A percentile compares a stretch with the other conserved stretches of the same genome.
Evolutionary conservation across 2,797 vertebrate genomes (phyloP).

Genomic region (Dallia pectoralis): DNA sequence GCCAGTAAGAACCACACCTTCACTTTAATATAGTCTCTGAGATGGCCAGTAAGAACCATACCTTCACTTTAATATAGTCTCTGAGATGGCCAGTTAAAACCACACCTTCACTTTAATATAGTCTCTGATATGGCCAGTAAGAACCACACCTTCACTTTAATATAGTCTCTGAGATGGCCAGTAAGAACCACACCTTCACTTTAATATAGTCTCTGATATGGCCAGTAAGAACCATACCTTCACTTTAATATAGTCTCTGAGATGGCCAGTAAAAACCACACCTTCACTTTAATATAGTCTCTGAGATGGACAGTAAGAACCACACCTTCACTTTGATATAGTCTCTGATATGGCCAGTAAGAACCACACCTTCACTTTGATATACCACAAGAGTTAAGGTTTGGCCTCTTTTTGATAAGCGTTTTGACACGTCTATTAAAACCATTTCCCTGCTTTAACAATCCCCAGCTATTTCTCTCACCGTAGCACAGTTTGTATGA

Average conservation of each 20-base stretch:
- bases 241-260: slow-evolving; percentile 78
- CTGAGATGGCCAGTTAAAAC: slow-evolving; percentile 85
- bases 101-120: no score
- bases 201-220: slow-evolving; percentile 80
- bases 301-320: slow-evolving; percentile 85
- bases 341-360: not conserved
- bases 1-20: no score
- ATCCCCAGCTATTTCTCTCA: no score
- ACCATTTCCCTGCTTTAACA: not conserved
- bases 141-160: no score
- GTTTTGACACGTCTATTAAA: not conserved
- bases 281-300: slow-evolving; percentile 75
- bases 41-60: slow-evolving; percentile 86
- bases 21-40: no score
- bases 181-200: no score
- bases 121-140: slow-evolving; percentile 84
- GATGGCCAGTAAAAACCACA: slow-evolving; percentile 86
- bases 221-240: no score
- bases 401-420: not conserved
- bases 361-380: no score
- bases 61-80: slow-evolving; percentile 75
- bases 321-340: no score
- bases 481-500: no score
- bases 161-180: slow-evolving; percentile 82
- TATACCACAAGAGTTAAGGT: not conserved